These are phyloP conservation scores for Orthonevra nobilis DNA, from an alignment of 2,888 invertebrate genomes.

Conservation along the genomic window DNA sequence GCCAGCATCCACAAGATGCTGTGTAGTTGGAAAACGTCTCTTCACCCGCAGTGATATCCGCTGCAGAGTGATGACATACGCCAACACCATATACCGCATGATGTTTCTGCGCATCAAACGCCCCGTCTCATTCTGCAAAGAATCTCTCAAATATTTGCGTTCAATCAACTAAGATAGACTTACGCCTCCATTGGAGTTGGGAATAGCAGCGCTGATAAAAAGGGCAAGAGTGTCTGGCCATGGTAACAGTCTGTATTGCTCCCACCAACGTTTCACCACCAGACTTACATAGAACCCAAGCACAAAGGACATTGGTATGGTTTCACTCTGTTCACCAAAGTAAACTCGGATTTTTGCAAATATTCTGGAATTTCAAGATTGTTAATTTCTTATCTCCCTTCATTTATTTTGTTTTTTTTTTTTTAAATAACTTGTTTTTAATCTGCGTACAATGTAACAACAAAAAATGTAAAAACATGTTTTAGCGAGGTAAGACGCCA, in stretches of 20 bases:
- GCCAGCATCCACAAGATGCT: conserved; percentile 94
- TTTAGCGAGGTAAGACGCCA: conserved; percentile 40
- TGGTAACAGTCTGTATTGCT: conserved; percentile 94
- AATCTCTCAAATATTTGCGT: background rate
- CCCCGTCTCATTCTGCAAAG: conserved; percentile 89
- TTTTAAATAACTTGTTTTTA: conserved; percentile 35
- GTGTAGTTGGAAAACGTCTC: conserved; percentile 92
- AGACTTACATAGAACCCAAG: conserved; percentile 96
- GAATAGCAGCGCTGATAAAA: conserved; percentile 94
- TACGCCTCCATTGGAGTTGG: conserved; percentile 84
- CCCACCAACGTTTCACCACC: conserved; percentile 97
- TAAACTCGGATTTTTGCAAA: conserved; percentile 93
- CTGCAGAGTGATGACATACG: conserved; percentile 93
- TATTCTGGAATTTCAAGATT: conserved; percentile 83
- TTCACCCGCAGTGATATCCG: conserved; percentile 93
- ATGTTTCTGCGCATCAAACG: conserved; percentile 94
- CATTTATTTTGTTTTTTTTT: background rate
- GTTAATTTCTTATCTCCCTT: background rate
- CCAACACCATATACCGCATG: conserved; percentile 92
- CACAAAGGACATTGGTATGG: conserved; percentile 97
- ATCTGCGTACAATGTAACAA: conserved; percentile 14
- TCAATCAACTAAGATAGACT: conserved; percentile 71
- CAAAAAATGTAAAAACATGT: conserved; percentile 39
- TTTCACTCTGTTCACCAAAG: conserved; percentile 92
- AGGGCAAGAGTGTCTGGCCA: conserved; percentile 97